Percentiles rank a stretch among this genome's conserved stretches.
Conservation (phyloP, 2,888 invertebrate genomes). For the Therioaphis trifolii region DNA sequence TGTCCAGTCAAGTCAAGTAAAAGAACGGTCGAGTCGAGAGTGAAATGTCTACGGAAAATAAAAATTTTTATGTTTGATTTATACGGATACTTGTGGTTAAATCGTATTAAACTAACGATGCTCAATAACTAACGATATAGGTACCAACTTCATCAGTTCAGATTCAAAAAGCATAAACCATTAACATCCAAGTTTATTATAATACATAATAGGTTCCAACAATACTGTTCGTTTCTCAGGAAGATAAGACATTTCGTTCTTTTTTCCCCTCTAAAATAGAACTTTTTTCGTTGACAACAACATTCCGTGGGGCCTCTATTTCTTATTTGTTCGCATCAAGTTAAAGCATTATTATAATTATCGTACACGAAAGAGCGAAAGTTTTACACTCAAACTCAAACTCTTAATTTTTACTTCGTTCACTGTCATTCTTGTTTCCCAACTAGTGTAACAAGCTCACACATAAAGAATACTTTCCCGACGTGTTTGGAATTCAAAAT, state of each 20-base stretch:
- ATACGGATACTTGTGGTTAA: too few relatives aligned
- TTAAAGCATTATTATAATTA: conserved; percentile 9
- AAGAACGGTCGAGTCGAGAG: too few relatives aligned
- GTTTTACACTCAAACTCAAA: conserved; percentile 24
- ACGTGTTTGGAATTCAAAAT: conserved; percentile 27
- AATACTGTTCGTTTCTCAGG: too few relatives aligned
- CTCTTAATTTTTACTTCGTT: conserved; percentile 22
- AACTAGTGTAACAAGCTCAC: neutral
- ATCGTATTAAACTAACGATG: too few relatives aligned
- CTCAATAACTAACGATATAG: too few relatives aligned
- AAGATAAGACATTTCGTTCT: neutral
- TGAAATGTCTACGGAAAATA: too few relatives aligned
- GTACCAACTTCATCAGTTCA: too few relatives aligned
- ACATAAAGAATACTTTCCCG: neutral
- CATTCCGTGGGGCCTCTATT: neutral
- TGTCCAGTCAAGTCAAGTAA: too few relatives aligned
- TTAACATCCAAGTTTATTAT: too few relatives aligned
- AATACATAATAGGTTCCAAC: too few relatives aligned
- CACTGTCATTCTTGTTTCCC: conserved; percentile 6
- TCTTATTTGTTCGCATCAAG: neutral
- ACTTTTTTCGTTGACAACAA: neutral
- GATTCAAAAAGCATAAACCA: too few relatives aligned
- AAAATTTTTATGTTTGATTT: too few relatives aligned
- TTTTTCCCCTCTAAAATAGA: neutral
- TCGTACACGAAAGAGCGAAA: neutral